Conservation (phyloP, 2,113 vertebrate species). For the Bubo bubo region DNA sequence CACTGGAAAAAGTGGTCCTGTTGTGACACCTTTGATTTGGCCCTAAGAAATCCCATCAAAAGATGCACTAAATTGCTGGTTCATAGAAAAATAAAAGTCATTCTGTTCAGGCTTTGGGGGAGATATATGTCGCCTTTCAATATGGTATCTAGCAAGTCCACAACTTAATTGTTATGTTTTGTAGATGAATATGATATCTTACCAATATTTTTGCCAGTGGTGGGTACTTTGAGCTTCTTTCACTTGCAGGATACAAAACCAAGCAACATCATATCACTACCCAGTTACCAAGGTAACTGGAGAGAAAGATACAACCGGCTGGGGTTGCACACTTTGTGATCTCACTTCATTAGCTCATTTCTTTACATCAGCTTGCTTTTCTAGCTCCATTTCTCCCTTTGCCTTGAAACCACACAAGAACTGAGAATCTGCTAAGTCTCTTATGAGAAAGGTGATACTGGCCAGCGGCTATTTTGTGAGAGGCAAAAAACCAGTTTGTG, state of each 20-base stretch:
- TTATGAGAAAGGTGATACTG: background rate
- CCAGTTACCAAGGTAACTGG: conserved; percentile 69
- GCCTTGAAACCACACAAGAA: background rate
- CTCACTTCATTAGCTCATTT: conserved; percentile 66
- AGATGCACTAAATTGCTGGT: background rate
- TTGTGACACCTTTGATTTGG: conserved; percentile 30
- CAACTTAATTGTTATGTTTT: conserved; percentile 43
- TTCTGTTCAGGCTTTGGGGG: conserved; percentile 9
- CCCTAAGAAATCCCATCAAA: conserved; percentile 49
- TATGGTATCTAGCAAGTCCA: background rate
- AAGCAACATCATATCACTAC: conserved; percentile 51
- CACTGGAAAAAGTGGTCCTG: background rate
- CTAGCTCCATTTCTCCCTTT: background rate
- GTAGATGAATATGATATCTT: conserved; percentile 1
- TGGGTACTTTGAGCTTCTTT: conserved; percentile 54
- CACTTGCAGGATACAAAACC: conserved; percentile 35
- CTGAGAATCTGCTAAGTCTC: background rate
- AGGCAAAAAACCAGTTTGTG: background rate
- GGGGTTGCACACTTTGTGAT: conserved; percentile 66
- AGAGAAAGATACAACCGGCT: conserved; percentile 45
- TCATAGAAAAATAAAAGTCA: background rate
- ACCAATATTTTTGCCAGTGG: conserved; percentile 44
- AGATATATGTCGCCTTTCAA: background rate
- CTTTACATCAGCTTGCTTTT: conserved; percentile 28
- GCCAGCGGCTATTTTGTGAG: background rate